Conservation (phyloP, 2,113 vertebrate genomes). For the Labeo rohita region DNA sequence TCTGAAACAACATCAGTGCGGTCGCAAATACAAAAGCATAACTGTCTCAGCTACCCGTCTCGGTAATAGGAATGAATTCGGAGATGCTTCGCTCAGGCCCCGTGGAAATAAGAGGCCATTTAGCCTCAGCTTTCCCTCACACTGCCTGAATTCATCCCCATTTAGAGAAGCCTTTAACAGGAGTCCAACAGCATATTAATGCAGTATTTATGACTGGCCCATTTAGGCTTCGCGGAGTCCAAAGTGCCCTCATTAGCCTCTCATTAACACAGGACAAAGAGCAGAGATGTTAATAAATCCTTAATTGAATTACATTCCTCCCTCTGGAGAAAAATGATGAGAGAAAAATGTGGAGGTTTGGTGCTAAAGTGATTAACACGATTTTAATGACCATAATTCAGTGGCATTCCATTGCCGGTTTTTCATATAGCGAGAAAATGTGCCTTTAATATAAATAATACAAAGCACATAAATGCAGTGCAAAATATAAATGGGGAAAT, state of each 20-base stretch:
- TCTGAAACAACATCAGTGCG: conserved; percentile 10
- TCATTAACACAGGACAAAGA: conserved; percentile 57
- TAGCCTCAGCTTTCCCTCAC: conserved; percentile 15
- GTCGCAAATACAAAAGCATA: conserved; percentile 33
- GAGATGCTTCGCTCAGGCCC: background rate
- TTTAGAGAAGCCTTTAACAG: conserved; percentile 40
- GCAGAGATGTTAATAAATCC: conserved; percentile 52
- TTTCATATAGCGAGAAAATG: conserved; percentile 6
- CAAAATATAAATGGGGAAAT: background rate
- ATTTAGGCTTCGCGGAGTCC: conserved; percentile 55
- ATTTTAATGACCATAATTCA: conserved; percentile 35
- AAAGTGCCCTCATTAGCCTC: conserved; percentile 60
- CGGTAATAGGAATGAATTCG: background rate
- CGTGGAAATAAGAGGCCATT: conserved; percentile 46
- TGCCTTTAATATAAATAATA: background rate
- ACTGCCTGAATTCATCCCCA: conserved; percentile 33
- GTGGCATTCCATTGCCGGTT: background rate
- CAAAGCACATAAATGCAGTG: background rate
- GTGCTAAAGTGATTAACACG: conserved; percentile 28
- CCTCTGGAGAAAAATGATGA: conserved; percentile 29
- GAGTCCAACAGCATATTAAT: conserved; percentile 53
- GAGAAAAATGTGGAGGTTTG: conserved; percentile 26
- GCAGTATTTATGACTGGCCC: conserved; percentile 58
- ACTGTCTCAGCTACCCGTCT: background rate
- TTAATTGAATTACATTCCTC: conserved; percentile 55